Evolutionary conservation across 2,797 vertebrate species (phyloP).

Genomic region (Silurus aristotelis): DNA sequence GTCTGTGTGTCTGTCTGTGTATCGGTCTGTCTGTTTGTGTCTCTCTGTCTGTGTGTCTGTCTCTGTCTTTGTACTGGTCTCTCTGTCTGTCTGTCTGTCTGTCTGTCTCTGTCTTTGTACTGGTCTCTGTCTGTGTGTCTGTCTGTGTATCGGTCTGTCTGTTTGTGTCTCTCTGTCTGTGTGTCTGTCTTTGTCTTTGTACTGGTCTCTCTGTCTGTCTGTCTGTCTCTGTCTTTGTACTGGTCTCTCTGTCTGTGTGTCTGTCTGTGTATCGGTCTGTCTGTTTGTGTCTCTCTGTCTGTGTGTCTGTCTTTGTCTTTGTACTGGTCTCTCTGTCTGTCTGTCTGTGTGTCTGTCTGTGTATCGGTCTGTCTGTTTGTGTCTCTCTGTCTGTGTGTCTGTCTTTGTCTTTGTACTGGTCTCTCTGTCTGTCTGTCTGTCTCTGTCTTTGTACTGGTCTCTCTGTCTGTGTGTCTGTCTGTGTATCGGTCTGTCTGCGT

Average conservation of each 20-base stretch:
- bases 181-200: not conserved
- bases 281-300: no score
- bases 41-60: conserved; percentile 55
- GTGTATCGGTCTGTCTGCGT: no score
- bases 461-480: conserved; percentile 68
- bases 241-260: no score
- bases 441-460: not conserved
- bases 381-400: conserved; percentile 55
- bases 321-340: not conserved
- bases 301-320: no score
- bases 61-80: no score
- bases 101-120: no score
- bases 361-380: not conserved
- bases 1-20: no score
- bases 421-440: conserved; percentile 55
- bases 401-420: not conserved
- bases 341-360: no score
- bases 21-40: no score
- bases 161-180: conserved; percentile 61
- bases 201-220: conserved; percentile 54
- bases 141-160: not conserved
- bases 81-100: conserved; percentile 66
- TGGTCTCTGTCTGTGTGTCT: conserved; percentile 56
- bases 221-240: not conserved
- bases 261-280: no score